Base-by-base conservation (phyloP, 1,140 invertebrate species). In the Drosophila parvula region DNA sequence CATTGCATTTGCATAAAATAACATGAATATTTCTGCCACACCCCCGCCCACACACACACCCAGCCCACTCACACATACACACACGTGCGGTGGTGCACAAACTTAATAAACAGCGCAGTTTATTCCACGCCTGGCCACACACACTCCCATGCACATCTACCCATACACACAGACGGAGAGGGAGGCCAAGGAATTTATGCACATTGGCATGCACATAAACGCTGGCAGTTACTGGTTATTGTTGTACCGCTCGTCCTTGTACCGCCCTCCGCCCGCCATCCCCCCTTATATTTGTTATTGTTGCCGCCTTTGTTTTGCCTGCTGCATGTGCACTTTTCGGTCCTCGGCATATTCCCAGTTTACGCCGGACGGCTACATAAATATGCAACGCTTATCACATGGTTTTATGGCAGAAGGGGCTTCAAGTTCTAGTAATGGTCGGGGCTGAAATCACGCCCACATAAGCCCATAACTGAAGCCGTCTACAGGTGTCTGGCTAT, bases 1-100 rank as follows among this genome's bases (percentile, higher is more conserved):
- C 74, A 88, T 75, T 77, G 67, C 60, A 83, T 88, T 80, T 83
- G 73, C 83, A 88, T 84, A 84, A 79, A 69, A 88, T 78, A 78
- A 65, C 78, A 78, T 51, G 47, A 61, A 73, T 69, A 71, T 62
- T 78, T 78, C 60, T 41, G 47, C 44, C 64, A 48, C 30, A 36
- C 43, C 57, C 50, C 59, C 51, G 62, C 53, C n/a, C 12, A 14
- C 38, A 12, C 38, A 38, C 38, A 44, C 36, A 38, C 38, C 40
- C 36, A 30, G 18, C n/a, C 34, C 56, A 70, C 22, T 36, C 36
- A 44, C 36, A 44, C 18, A 40, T 32, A 43, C 10, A n/a, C 16
- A 59, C 50, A 55, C 58, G 58, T 58, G 34, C 44, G 64, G 68
- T 61, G 64, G 68, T 61, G 81, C 56, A 77, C 64, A 73, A 88